Conservation (phyloP, 2,797 vertebrate species). For the Hydrocynus forskahlii region DNA sequence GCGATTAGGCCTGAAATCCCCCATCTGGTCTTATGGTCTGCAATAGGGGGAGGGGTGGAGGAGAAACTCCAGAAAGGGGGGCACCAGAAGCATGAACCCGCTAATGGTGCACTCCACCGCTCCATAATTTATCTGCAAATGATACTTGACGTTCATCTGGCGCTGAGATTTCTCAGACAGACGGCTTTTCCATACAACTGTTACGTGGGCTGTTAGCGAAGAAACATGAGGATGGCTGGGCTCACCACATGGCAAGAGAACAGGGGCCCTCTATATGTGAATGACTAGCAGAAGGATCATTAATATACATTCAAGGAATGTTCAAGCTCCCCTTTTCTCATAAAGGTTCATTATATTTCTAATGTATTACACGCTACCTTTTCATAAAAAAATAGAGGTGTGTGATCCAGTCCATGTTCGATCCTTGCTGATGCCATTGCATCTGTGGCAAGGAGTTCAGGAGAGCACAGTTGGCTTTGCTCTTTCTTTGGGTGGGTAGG, state of each 20-base stretch:
- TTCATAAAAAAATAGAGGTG: too few relatives aligned
- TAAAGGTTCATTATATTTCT: constrained; percentile 11
- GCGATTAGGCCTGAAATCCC: constrained; percentile 46
- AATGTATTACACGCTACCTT: not conserved
- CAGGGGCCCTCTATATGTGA: constrained; percentile 4
- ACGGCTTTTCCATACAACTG: constrained; percentile 19
- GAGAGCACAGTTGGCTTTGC: too few relatives aligned
- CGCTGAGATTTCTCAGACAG: constrained; percentile 22
- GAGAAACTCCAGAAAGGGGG: constrained; percentile 21
- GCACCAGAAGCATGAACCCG: constrained; percentile 11
- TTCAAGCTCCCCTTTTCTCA: not conserved
- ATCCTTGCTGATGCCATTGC: too few relatives aligned
- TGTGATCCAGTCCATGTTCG: too few relatives aligned
- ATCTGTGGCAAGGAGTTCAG: too few relatives aligned
- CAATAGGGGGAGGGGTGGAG: constrained; percentile 8
- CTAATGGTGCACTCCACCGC: constrained; percentile 10
- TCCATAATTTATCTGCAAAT: constrained; percentile 37
- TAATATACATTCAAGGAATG: not conserved
- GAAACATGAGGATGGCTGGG: not conserved
- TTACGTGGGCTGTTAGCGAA: constrained; percentile 3
- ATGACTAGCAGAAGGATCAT: not conserved
- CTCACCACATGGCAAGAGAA: not conserved
- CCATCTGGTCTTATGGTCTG: constrained; percentile 42
- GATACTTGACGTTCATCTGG: constrained; percentile 31
- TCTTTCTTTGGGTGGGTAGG: too few relatives aligned